phyloP scores from a whole-genome alignment of 2,888 invertebrate species.

The Caenorhabditis plicata region DNA sequence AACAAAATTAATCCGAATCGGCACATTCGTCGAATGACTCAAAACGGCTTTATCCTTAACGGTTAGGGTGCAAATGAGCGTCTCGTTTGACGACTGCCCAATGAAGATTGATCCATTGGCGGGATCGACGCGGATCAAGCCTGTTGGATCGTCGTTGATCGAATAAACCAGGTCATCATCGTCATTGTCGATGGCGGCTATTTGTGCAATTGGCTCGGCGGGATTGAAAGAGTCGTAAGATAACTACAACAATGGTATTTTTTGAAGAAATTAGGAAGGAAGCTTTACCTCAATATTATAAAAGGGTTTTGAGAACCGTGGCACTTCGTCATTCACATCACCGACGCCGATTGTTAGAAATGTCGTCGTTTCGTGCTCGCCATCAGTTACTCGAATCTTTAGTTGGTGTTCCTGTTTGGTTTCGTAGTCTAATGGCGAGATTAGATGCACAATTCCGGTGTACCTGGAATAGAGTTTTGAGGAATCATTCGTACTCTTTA shows the following conservation, averaged over 20 bases:
- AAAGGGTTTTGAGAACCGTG: conserved; percentile 42
- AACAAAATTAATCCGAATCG: conserved; percentile 25
- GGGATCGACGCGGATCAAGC: conserved; percentile 18
- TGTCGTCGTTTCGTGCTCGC: conserved; percentile 29
- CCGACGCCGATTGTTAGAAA: conserved; percentile 43
- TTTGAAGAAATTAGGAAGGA: conserved; percentile 2
- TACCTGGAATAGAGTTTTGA: conserved; percentile 18
- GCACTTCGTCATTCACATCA: conserved; percentile 59
- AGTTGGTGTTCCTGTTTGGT: conserved; percentile 22
- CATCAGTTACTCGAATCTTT: conserved; percentile 46
- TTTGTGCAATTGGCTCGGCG: conserved; percentile 74
- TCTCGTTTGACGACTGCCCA: too few relatives aligned
- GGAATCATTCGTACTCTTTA: neutral
- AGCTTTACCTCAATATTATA: conserved; percentile 26
- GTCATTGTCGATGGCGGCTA: conserved; percentile 91
- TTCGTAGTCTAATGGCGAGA: conserved; percentile 48
- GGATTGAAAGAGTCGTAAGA: conserved; percentile 9
- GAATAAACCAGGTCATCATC: conserved; percentile 78
- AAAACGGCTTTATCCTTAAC: conserved; percentile 49
- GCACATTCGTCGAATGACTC: conserved; percentile 27
- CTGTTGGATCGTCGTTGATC: conserved; percentile 5
- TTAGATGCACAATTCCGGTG: conserved; percentile 50
- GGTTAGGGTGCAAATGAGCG: too few relatives aligned
- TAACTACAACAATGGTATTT: too few relatives aligned
- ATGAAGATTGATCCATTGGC: too few relatives aligned